A percentile compares a stretch with the other conserved stretches of the same genome.
Evolutionary conservation across 1,140 invertebrate species (phyloP).

Genomic region (Homarus americanus): DNA sequence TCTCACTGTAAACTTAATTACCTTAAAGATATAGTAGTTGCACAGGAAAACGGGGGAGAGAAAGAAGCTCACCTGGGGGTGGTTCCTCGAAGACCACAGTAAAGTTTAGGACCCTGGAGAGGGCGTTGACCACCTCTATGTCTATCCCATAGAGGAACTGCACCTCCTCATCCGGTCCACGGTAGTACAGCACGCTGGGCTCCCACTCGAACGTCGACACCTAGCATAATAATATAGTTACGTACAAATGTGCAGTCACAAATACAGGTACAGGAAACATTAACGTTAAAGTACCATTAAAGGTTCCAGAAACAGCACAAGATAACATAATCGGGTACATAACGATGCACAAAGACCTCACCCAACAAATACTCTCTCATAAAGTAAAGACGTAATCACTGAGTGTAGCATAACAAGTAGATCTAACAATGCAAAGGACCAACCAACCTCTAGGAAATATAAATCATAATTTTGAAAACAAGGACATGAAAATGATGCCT

Average conservation of each 20-base stretch:
- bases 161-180: not conserved
- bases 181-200: slow-evolving; percentile 56
- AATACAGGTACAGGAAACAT: not conserved
- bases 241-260: not conserved
- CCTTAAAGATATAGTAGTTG: not conserved
- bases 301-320: no score
- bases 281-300: no score
- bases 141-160: slow-evolving; percentile 65
- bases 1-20: no score
- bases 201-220: slow-evolving; percentile 64
- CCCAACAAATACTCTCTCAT: no score
- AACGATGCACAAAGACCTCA: no score
- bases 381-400: no score
- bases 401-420: no score
- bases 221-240: not conserved
- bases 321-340: no score
- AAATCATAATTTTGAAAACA: no score
- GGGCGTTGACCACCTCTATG: slow-evolving; percentile 64
- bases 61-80: slow-evolving; percentile 33
- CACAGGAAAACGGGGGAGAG: not conserved
- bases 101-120: slow-evolving; percentile 60
- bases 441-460: no score
- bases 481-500: no score
- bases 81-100: slow-evolving; percentile 59
- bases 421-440: no score